Evolutionary conservation across 1,140 invertebrate genomes (phyloP).

Genomic region (Trichonephila clavata): DNA sequence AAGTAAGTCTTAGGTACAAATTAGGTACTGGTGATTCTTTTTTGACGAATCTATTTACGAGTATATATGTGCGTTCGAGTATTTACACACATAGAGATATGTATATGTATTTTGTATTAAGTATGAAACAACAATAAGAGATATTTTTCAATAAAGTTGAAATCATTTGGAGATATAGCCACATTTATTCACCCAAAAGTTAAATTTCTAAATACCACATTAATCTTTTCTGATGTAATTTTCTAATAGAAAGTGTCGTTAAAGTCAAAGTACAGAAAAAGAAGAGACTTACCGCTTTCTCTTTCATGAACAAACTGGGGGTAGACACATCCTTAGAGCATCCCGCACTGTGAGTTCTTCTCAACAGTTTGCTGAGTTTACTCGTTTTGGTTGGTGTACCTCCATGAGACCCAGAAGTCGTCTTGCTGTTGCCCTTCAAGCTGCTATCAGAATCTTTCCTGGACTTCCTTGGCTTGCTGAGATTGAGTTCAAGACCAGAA

Average conservation of each 20-base stretch:
- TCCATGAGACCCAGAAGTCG: not conserved
- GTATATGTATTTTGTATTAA: too few relatives aligned
- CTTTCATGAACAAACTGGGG: slow-evolving; percentile 80
- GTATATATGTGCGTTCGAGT: too few relatives aligned
- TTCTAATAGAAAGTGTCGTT: not conserved
- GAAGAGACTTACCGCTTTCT: slow-evolving; percentile 77
- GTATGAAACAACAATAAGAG: too few relatives aligned
- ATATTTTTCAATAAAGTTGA: too few relatives aligned
- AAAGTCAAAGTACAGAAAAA: not conserved
- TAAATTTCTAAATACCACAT: too few relatives aligned
- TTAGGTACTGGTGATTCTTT: too few relatives aligned
- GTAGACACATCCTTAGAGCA: slow-evolving; percentile 81
- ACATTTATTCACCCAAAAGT: too few relatives aligned
- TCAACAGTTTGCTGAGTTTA: slow-evolving; percentile 79
- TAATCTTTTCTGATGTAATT: too few relatives aligned
- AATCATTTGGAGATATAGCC: too few relatives aligned
- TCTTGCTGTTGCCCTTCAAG: slow-evolving; percentile 75
- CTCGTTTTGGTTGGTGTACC: slow-evolving; percentile 78
- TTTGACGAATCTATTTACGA: too few relatives aligned
- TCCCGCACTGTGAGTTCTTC: slow-evolving; percentile 81
- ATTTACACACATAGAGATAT: too few relatives aligned
- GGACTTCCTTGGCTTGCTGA: slow-evolving; percentile 32
- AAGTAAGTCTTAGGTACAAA: too few relatives aligned
- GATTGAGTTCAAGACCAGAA: slow-evolving; percentile 24
- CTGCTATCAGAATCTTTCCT: slow-evolving; percentile 45